These are phyloP conservation scores for Embiotoca jacksoni DNA, from an alignment of 2,113 vertebrate genomes.

Conservation along the genomic window DNA sequence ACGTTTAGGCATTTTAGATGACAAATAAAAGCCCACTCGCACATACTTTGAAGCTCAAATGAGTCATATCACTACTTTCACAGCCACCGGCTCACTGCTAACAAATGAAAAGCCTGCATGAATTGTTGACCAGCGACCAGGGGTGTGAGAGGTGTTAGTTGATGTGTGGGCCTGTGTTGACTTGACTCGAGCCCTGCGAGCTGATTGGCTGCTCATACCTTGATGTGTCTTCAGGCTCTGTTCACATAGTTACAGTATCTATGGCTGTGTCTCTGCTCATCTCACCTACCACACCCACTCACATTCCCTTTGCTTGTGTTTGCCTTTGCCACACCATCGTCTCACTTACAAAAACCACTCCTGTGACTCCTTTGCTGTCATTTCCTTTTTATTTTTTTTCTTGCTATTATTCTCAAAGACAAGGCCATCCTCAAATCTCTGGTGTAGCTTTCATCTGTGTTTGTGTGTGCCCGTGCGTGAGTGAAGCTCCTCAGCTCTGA, in stretches of 20 bases:
- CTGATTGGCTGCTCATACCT: constrained; percentile 72
- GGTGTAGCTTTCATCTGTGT: constrained; percentile 2
- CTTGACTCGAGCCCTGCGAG: constrained; percentile 38
- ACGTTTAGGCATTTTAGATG: constrained; percentile 48
- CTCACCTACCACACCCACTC: constrained; percentile 75
- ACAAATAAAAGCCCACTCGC: constrained; percentile 55
- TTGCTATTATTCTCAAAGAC: constrained; percentile 11
- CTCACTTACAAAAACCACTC: constrained; percentile 46
- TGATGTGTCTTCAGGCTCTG: constrained; percentile 66
- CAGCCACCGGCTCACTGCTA: constrained; percentile 31
- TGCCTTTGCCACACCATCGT: constrained; percentile 18
- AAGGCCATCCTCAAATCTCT: constrained; percentile 24
- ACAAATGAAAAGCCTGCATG: constrained; percentile 2
- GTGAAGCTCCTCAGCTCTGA: constrained; percentile 47
- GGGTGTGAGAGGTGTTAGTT: constrained; percentile 6
- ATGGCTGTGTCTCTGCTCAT: constrained; percentile 73
- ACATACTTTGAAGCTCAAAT: constrained; percentile 39
- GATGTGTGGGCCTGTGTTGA: constrained; percentile 31
- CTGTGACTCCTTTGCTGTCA: constrained; percentile 7
- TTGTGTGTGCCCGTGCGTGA: constrained; percentile 17
- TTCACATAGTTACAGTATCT: constrained; percentile 82
- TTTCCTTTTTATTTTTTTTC: not conserved
- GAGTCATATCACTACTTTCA: constrained; percentile 53
- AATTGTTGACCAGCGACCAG: constrained; percentile 28
- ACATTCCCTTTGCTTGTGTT: constrained; percentile 45